Conservation (phyloP, 2,797 vertebrate species). For the Linurgus olivaceus region DNA sequence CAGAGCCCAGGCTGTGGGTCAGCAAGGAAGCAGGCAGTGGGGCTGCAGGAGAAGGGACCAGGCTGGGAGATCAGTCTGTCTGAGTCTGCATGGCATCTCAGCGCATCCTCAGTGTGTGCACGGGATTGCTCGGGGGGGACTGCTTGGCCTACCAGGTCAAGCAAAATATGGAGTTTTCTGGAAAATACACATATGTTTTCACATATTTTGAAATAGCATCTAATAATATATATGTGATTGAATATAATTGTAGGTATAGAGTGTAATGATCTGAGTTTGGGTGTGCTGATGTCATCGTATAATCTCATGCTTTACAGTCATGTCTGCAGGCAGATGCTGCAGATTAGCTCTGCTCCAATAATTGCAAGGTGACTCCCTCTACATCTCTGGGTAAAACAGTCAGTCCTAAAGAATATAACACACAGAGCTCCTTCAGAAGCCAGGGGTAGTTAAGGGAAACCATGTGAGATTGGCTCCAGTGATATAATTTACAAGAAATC, state of each 20-base stretch:
- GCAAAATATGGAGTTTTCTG: background rate
- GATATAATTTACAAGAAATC: background rate
- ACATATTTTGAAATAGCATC: background rate
- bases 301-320: background rate
- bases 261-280: background rate
- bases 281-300: background rate
- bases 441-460: background rate
- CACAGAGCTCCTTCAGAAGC: background rate
- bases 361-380: background rate
- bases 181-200: background rate
- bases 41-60: background rate
- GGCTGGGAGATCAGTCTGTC: background rate
- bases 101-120: background rate
- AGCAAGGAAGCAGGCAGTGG: background rate
- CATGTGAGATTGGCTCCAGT: background rate
- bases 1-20: background rate
- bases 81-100: background rate
- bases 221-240: background rate
- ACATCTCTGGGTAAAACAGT: background rate
- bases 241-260: background rate
- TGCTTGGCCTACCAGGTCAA: background rate
- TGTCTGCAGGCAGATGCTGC: background rate
- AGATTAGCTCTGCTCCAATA: background rate
- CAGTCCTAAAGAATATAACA: background rate
- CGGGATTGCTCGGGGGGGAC: background rate